These are phyloP conservation scores for Platichthys flesus DNA, from an alignment of 2,113 vertebrate species.

Conservation along the genomic window DNA sequence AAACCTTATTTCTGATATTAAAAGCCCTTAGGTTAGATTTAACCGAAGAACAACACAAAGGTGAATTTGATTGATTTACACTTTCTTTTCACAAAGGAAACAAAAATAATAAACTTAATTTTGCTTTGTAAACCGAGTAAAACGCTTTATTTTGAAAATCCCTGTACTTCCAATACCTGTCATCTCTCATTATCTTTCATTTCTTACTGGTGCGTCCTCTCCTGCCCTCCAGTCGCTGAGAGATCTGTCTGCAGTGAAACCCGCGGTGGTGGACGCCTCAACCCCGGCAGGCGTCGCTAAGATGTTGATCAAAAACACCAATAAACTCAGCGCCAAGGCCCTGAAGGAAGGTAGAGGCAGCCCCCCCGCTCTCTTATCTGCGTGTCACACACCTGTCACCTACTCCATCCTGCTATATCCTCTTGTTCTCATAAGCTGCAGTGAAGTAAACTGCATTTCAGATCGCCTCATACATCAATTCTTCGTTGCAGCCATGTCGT, in stretches of 20 bases:
- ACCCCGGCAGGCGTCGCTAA: slow-evolving; percentile 88
- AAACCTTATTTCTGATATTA: too few relatives aligned
- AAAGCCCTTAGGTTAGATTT: too few relatives aligned
- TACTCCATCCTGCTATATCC: not conserved
- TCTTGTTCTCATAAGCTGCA: not conserved
- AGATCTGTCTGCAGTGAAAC: slow-evolving; percentile 69
- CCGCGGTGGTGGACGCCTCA: slow-evolving; percentile 78
- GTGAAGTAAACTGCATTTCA: not conserved
- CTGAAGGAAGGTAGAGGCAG: slow-evolving; percentile 84
- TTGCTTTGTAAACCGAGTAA: too few relatives aligned
- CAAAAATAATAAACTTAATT: too few relatives aligned
- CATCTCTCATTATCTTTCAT: not conserved
- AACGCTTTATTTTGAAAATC: too few relatives aligned
- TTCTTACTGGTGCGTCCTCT: not conserved
- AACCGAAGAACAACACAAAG: too few relatives aligned
- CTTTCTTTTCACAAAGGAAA: too few relatives aligned
- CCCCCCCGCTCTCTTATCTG: not conserved
- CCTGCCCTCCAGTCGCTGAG: slow-evolving; percentile 13
- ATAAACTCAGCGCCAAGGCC: slow-evolving; percentile 84
- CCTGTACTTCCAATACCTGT: too few relatives aligned
- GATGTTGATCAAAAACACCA: slow-evolving; percentile 87
- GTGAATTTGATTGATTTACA: too few relatives aligned
- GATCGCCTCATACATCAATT: not conserved
- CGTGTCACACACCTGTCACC: not conserved
- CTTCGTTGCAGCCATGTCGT: slow-evolving; percentile 60